These are phyloP conservation scores for Amphipoea oculea DNA, from an alignment of 2,888 invertebrate genomes.

Conservation along the genomic window DNA sequence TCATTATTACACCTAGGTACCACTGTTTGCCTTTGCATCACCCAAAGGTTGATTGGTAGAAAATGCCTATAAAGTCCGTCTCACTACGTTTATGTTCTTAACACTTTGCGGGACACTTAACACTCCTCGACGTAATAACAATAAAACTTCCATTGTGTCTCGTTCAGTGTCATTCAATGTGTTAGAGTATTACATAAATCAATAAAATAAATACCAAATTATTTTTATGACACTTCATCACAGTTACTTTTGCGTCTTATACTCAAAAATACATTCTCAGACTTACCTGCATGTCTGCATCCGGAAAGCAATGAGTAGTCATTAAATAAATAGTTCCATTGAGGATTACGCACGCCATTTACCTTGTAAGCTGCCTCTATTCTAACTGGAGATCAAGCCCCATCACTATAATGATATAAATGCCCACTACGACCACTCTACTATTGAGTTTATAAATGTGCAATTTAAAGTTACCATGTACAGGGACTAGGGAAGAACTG, in stretches of 20 bases:
- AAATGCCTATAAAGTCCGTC: too few species aligned
- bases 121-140: too few species aligned
- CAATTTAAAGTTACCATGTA: constrained; percentile 22
- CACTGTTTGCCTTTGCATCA: background rate
- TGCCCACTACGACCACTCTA: constrained; percentile 26
- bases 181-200: background rate
- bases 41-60: too few species aligned
- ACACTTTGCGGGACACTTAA: too few species aligned
- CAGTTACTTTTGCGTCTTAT: constrained; percentile 8
- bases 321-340: constrained; percentile 63
- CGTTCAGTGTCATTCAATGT: too few species aligned
- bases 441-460: constrained; percentile 27
- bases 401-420: constrained; percentile 65
- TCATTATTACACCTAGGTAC: background rate
- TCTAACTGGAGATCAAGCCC: constrained; percentile 57
- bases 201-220: background rate
- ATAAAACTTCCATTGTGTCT: too few species aligned
- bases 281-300: constrained; percentile 36
- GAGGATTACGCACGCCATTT: constrained; percentile 58
- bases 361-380: constrained; percentile 55
- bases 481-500: constrained; percentile 16
- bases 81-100: background rate
- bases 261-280: constrained; percentile 23
- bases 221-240: background rate
- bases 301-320: constrained; percentile 63